A percentile compares a stretch with the other conserved stretches of the same genome.
phyloP scores from a whole-genome alignment of 1,140 invertebrate genomes.

The Colletes gigas region DNA sequence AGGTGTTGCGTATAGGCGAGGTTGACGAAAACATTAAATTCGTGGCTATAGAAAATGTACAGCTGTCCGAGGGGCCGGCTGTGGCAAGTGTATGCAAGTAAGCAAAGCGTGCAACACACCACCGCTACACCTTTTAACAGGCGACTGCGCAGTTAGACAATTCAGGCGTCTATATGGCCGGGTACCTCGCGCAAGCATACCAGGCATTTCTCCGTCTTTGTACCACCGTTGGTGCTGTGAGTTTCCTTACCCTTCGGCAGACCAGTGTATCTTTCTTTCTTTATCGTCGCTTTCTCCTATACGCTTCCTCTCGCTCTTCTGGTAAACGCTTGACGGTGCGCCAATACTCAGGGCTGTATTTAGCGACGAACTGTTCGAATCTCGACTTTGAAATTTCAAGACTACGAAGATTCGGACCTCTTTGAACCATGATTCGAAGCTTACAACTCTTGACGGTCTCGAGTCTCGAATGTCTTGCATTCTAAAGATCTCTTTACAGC shows the following conservation, averaged over 20 bases:
- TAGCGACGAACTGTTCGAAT: too few relatives aligned
- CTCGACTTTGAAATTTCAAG: too few relatives aligned
- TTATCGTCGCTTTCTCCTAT: conserved; percentile 53
- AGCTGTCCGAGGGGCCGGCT: conserved; percentile 16
- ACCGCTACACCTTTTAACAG: conserved; percentile 58
- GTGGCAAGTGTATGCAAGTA: conserved; percentile 45
- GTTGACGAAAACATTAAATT: conserved; percentile 36
- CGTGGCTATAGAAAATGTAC: conserved; percentile 30
- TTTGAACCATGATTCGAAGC: too few relatives aligned
- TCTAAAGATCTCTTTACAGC: too few relatives aligned
- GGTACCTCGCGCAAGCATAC: conserved; percentile 49
- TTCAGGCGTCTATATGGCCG: conserved; percentile 42
- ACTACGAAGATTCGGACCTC: too few relatives aligned
- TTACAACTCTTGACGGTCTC: too few relatives aligned
- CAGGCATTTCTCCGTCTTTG: conserved; percentile 53
- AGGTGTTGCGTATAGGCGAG: conserved; percentile 13
- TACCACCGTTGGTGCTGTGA: conserved; percentile 24
- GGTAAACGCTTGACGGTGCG: conserved; percentile 38
- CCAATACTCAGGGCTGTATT: conserved; percentile 43
- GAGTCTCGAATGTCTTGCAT: too few relatives aligned
- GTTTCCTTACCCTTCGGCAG: conserved; percentile 57
- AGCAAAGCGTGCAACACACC: conserved; percentile 38
- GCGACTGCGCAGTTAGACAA: conserved; percentile 61
- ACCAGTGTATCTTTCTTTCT: conserved; percentile 58
- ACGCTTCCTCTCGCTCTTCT: conserved; percentile 50